Evolutionary conservation across 2,113 vertebrate genomes (phyloP).

Genomic region (Pachyramphus minor): DNA sequence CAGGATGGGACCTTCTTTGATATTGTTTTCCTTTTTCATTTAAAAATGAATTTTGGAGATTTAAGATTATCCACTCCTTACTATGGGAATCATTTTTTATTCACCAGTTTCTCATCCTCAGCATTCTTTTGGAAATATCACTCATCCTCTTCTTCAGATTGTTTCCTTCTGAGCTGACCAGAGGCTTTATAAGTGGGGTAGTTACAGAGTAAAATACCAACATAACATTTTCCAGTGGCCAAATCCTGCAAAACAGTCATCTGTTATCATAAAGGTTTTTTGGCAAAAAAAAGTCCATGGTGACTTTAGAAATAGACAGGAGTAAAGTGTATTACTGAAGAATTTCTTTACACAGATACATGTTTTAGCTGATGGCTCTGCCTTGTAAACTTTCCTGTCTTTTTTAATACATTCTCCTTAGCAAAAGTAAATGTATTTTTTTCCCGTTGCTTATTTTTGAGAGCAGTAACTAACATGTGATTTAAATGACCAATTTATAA

Average conservation of each 20-base stretch:
- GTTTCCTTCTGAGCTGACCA: background rate
- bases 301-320: background rate
- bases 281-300: rapidly evolving
- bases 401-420: background rate
- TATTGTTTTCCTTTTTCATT: background rate
- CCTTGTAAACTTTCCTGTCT: background rate
- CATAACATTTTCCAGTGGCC: background rate
- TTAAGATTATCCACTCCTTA: background rate
- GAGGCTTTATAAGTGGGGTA: background rate
- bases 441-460: background rate
- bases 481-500: slow-evolving; percentile 1
- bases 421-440: background rate
- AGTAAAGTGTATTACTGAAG: background rate
- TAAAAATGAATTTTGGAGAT: background rate
- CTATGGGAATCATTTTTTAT: background rate
- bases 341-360: background rate
- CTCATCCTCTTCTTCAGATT: background rate
- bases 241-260: background rate
- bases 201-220: background rate
- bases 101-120: background rate
- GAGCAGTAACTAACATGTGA: background rate
- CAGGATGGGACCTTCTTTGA: background rate
- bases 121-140: background rate
- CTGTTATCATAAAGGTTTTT: background rate
- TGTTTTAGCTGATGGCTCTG: background rate